Evolutionary conservation across 2,113 vertebrate genomes (phyloP).

Genomic region (Lycocorax pyrrhopterus): DNA sequence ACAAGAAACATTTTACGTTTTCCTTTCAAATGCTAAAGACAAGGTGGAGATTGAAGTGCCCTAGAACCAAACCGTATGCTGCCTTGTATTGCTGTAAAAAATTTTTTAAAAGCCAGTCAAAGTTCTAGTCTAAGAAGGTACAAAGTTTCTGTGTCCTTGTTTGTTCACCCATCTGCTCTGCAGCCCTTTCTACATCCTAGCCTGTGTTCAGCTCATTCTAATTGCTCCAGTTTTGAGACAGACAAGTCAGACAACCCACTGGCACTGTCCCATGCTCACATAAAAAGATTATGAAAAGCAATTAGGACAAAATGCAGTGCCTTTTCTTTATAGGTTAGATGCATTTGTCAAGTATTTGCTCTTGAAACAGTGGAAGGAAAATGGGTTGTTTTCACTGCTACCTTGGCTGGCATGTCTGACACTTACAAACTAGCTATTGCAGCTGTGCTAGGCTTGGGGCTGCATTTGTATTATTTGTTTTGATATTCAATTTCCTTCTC

Average conservation of each 20-base stretch:
- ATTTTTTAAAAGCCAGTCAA: background rate
- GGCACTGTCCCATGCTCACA: slow-evolving; percentile 32
- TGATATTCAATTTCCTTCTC: slow-evolving; percentile 22
- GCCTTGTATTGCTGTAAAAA: background rate
- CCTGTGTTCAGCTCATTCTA: slow-evolving; percentile 12
- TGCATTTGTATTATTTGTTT: slow-evolving; percentile 48
- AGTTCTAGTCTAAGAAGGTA: slow-evolving; percentile 3
- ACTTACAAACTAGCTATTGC: slow-evolving; percentile 12
- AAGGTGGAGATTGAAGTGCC: background rate
- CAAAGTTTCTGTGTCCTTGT: slow-evolving; percentile 22
- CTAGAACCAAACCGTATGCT: background rate
- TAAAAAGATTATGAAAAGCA: slow-evolving; percentile 52
- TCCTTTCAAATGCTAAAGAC: slow-evolving; percentile 38
- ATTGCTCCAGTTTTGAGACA: slow-evolving; percentile 50
- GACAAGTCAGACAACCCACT: slow-evolving; percentile 39
- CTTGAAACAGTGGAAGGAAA: slow-evolving; percentile 17
- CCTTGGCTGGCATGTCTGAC: slow-evolving; percentile 49
- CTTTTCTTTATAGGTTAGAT: slow-evolving; percentile 45
- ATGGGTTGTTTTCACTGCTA: slow-evolving; percentile 36
- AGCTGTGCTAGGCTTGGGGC: slow-evolving; percentile 49
- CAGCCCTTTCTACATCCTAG: slow-evolving; percentile 2
- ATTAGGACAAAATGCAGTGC: slow-evolving; percentile 30
- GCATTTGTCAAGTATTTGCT: slow-evolving; percentile 44
- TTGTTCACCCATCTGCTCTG: slow-evolving; percentile 55
- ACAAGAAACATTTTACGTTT: slow-evolving; percentile 23